A percentile compares a stretch with the other conserved stretches of the same genome.
Conservation (phyloP, 1,140 invertebrate species). For the Calephelis virginiensis region DNA sequence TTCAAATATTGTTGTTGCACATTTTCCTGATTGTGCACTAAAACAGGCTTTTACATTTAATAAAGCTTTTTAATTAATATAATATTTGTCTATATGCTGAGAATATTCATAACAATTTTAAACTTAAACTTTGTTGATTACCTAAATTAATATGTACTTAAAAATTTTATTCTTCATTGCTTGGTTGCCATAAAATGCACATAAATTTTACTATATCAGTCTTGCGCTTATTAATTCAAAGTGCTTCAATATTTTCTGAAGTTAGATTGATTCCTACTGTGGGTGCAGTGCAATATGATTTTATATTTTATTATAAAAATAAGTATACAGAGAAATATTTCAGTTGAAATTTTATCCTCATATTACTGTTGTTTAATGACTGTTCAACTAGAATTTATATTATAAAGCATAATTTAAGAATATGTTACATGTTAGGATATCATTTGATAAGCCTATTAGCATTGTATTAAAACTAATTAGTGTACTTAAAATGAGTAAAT, state of each 20-base stretch:
- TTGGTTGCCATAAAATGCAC: constrained; percentile 38
- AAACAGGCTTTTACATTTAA: constrained; percentile 62
- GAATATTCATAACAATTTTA: constrained; percentile 48
- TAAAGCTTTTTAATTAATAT: constrained; percentile 50
- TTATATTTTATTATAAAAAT: constrained; percentile 23
- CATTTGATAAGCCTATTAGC: constrained; percentile 40
- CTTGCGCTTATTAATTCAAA: constrained; percentile 32
- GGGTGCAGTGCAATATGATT: constrained; percentile 64
- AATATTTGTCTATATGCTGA: constrained; percentile 61
- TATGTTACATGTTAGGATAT: constrained; percentile 32
- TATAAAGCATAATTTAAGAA: constrained; percentile 22
- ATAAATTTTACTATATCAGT: constrained; percentile 30
- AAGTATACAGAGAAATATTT: constrained; percentile 11
- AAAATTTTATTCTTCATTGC: constrained; percentile 28
- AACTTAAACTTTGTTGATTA: constrained; percentile 34
- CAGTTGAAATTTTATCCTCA: constrained; percentile 9
- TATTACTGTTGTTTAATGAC: constrained; percentile 17
- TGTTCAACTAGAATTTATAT: constrained; percentile 48
- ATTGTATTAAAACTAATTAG: constrained; percentile 51
- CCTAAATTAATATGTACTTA: constrained; percentile 47
- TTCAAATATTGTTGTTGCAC: constrained; percentile 62
- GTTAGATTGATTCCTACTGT: constrained; percentile 40
- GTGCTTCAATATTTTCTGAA: constrained; percentile 43
- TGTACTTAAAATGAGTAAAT: constrained; percentile 52
- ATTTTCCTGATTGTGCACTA: constrained; percentile 69